These are phyloP conservation scores for Calidris pugnax DNA, from an alignment of 2,113 vertebrate species.

Conservation along the genomic window DNA sequence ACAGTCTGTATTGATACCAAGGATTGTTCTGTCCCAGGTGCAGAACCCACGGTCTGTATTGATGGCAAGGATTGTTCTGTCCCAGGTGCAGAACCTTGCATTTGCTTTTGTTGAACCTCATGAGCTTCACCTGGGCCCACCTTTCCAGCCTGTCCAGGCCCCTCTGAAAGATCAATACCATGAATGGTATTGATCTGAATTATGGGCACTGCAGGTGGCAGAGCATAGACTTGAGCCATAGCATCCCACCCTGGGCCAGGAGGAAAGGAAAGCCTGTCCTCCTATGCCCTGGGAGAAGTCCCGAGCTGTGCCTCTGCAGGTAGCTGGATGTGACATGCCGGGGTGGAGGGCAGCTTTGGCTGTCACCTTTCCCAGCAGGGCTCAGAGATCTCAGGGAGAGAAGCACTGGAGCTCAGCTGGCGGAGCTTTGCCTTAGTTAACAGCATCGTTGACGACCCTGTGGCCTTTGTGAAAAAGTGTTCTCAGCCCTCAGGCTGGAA, in stretches of 20 bases:
- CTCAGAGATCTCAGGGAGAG: background rate
- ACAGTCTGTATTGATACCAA: too few species aligned
- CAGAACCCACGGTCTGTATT: too few species aligned
- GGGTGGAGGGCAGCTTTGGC: background rate
- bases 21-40: too few species aligned
- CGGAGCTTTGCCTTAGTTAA: background rate
- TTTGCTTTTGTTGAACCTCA: too few species aligned
- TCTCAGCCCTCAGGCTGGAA: background rate
- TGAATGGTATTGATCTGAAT: too few species aligned
- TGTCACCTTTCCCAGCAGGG: background rate
- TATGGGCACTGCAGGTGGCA: background rate
- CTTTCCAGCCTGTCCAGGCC: too few species aligned
- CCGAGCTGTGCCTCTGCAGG: background rate
- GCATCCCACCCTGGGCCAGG: background rate
- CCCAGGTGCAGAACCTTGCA: too few species aligned
- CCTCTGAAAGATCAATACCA: too few species aligned
- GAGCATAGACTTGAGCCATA: background rate
- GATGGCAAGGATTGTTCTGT: too few species aligned
- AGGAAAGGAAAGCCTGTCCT: background rate
- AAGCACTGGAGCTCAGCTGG: conserved; percentile 52
- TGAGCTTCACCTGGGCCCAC: too few species aligned
- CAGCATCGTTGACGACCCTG: background rate
- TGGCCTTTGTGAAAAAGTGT: conserved; percentile 18
- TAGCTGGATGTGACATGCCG: fast-evolving
- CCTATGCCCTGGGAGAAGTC: background rate